A percentile compares a stretch with the other conserved stretches of the same genome.
phyloP scores from a whole-genome alignment of 2,888 invertebrate species.

The Microctonus aethiopoides region DNA sequence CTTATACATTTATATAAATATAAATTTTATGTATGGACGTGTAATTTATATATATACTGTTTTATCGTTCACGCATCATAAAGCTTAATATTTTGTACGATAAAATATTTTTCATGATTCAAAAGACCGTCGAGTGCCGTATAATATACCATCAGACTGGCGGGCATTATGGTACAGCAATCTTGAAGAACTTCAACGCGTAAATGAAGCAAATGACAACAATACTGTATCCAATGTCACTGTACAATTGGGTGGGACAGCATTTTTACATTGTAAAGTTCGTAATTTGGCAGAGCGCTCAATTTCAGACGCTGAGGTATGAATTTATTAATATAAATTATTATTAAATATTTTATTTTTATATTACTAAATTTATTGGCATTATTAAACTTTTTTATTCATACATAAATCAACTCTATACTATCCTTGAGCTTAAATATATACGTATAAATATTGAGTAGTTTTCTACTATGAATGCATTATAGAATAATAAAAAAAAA shows the following conservation, averaged over 20 bases:
- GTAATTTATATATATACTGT: not conserved
- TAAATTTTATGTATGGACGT: not conserved
- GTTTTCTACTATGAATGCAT: not conserved
- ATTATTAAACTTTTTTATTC: not conserved
- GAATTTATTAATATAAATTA: slow-evolving; percentile 27
- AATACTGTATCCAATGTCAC: slow-evolving; percentile 81
- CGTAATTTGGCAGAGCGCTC: slow-evolving; percentile 80
- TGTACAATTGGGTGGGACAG: slow-evolving; percentile 81
- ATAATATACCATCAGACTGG: slow-evolving; percentile 65
- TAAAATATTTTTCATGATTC: slow-evolving; percentile 26
- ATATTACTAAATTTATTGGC: not conserved
- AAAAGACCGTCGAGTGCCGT: slow-evolving; percentile 63
- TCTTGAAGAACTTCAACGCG: slow-evolving; percentile 63
- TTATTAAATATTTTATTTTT: slow-evolving; percentile 1
- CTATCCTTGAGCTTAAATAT: not conserved
- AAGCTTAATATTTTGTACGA: slow-evolving; percentile 1
- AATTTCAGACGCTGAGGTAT: slow-evolving; percentile 68
- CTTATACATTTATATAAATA: not conserved
- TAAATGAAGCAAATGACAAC: slow-evolving; percentile 73
- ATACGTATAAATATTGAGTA: not conserved
- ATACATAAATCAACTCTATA: not conserved
- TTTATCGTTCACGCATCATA: not conserved
- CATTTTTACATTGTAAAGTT: slow-evolving; percentile 84
- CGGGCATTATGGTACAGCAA: slow-evolving; percentile 65
- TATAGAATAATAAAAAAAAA: too few relatives aligned